Percentiles rank a stretch among this genome's conserved stretches.
Evolutionary conservation across 2,888 invertebrate species (phyloP).

Genomic region (Adelognathus sp.): DNA sequence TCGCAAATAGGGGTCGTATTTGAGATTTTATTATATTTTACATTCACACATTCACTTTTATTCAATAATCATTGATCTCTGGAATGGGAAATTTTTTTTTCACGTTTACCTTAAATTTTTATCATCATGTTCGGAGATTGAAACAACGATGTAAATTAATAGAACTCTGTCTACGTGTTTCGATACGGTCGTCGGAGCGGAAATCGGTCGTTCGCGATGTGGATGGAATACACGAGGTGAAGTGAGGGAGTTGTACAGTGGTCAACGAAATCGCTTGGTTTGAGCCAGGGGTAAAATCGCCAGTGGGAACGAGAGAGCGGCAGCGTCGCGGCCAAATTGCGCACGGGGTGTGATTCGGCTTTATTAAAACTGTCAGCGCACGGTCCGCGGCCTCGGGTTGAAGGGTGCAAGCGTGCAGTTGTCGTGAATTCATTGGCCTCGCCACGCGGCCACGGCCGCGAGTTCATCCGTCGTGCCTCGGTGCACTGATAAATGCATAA

Average conservation of each 20-base stretch:
- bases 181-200: neutral
- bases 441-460: neutral
- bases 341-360: constrained; percentile 62
- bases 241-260: neutral
- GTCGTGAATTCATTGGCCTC: constrained; percentile 65
- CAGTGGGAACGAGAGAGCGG: constrained; percentile 23
- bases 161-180: neutral
- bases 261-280: constrained; percentile 9
- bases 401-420: constrained; percentile 64
- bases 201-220: neutral
- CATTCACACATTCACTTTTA: too few species aligned
- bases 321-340: constrained; percentile 49
- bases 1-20: constrained; percentile 21
- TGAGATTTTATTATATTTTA: too few species aligned
- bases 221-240: neutral
- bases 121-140: neutral
- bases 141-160: constrained; percentile 6
- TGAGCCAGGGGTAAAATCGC: constrained; percentile 19
- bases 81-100: neutral
- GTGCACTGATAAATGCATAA: constrained; percentile 62
- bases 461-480: constrained; percentile 10
- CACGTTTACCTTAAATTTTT: neutral
- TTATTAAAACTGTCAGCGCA: constrained; percentile 67
- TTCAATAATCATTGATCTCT: too few species aligned
- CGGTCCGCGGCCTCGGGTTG: constrained; percentile 54